phyloP scores from a whole-genome alignment of 2,113 vertebrate genomes.

The Notothenia rossii region DNA sequence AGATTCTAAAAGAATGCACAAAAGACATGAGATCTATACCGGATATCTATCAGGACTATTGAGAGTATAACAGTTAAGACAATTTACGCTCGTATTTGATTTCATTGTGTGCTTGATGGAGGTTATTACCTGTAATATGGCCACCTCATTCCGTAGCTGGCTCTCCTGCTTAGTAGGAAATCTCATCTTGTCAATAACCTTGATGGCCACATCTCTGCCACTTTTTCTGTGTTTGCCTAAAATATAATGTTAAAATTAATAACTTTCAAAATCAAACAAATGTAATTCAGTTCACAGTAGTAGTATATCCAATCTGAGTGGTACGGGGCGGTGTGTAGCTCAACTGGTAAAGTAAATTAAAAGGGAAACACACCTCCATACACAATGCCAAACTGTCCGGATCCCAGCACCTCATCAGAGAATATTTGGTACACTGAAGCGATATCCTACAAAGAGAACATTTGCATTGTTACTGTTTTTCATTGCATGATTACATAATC shows the following conservation, averaged over 20 bases:
- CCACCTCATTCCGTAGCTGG: conserved; percentile 98
- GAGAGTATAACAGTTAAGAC: not conserved
- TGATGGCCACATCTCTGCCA: conserved; percentile 98
- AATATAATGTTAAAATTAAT: not conserved
- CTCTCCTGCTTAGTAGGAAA: conserved; percentile 99
- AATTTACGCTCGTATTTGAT: not conserved
- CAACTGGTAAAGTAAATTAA: not conserved
- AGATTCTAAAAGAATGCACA: conserved; percentile 87
- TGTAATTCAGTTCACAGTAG: not conserved
- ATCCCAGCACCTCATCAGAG: conserved; percentile 98
- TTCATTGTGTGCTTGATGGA: not conserved
- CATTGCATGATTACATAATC: conserved; percentile 39
- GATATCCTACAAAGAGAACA: conserved; percentile 88
- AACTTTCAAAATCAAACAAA: fast-evolving
- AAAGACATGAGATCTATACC: not conserved
- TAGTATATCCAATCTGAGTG: not conserved
- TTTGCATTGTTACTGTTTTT: conserved; percentile 36
- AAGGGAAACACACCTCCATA: conserved; percentile 90
- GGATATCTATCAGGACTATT: not conserved
- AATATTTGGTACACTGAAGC: conserved; percentile 99
- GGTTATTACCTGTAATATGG: conserved; percentile 94
- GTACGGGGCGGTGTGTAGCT: too few species aligned
- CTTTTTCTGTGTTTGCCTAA: conserved; percentile 98
- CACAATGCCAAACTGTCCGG: conserved; percentile 98
- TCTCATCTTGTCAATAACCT: conserved; percentile 99